A percentile compares a stretch with the other conserved stretches of the same genome.
phyloP scores from a whole-genome alignment of 64 coral and sea anemone species.

The Dendrophyllia cribrosa region DNA sequence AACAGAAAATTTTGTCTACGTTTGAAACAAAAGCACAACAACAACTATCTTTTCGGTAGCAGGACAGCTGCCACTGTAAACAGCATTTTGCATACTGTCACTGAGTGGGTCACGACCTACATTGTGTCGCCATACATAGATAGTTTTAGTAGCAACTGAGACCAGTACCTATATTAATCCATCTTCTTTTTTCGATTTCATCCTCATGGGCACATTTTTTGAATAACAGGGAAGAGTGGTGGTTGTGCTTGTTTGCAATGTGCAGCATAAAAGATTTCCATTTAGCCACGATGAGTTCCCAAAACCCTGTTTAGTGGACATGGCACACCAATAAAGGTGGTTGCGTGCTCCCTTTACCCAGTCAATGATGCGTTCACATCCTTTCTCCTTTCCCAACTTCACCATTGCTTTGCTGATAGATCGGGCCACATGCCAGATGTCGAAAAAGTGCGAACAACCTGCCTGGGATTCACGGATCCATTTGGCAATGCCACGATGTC shows the following conservation, averaged over 20 bases:
- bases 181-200: neutral
- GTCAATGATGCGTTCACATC: conserved; percentile 12
- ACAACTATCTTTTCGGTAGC: too few species aligned
- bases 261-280: conserved; percentile 52
- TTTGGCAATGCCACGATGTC: conserved; percentile 58
- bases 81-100: too few species aligned
- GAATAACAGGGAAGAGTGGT: conserved; percentile 31
- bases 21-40: too few species aligned
- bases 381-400: conserved; percentile 40
- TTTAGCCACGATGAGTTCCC: conserved; percentile 9
- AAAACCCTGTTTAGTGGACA: conserved; percentile 16
- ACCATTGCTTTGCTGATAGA: conserved; percentile 29
- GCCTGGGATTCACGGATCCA: conserved; percentile 35
- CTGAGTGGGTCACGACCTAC: too few species aligned
- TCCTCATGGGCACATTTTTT: conserved; percentile 25
- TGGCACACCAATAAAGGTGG: conserved; percentile 52
- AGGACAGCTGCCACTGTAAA: too few species aligned
- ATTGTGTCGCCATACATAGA: too few species aligned
- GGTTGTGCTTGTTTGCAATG: conserved; percentile 9
- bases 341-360: conserved; percentile 33
- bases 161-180: conserved; percentile 25
- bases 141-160: too few species aligned
- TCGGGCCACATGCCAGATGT: conserved; percentile 65
- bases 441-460: conserved; percentile 33
- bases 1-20: too few species aligned